Conservation (phyloP, 2,888 invertebrate genomes). For the Euzophera pinguis region DNA sequence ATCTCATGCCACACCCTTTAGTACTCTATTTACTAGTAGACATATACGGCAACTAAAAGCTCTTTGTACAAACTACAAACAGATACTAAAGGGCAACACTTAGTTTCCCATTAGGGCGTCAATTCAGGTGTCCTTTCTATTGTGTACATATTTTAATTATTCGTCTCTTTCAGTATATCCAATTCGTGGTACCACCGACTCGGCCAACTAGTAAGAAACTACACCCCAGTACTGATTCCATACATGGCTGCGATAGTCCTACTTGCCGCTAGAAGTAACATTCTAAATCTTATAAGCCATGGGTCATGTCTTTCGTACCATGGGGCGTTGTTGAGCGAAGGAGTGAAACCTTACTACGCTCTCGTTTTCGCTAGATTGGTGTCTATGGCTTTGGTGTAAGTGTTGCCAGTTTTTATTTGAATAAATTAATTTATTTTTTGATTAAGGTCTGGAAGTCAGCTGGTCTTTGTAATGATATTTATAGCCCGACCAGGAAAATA, state of each 20-base stretch:
- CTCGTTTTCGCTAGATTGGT: constrained; percentile 72
- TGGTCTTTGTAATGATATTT: too few species aligned
- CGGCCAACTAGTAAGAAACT: constrained; percentile 83
- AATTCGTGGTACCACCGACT: constrained; percentile 79
- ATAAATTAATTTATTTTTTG: too few species aligned
- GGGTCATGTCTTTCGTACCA: constrained; percentile 70
- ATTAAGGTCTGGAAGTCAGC: too few species aligned
- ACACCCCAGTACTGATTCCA: constrained; percentile 82
- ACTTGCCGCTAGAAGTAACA: constrained; percentile 71
- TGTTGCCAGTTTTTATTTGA: too few species aligned
- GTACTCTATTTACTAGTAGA: too few species aligned
- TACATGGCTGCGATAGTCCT: constrained; percentile 83
- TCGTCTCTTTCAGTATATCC: constrained; percentile 67
- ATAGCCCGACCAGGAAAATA: too few species aligned
- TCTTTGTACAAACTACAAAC: too few species aligned
- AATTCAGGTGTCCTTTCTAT: too few species aligned
- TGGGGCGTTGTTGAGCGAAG: constrained; percentile 77
- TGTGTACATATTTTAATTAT: not conserved
- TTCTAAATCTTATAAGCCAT: constrained; percentile 35
- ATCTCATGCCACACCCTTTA: too few species aligned
- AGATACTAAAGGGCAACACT: too few species aligned
- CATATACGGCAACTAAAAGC: too few species aligned
- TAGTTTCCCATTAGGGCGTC: too few species aligned
- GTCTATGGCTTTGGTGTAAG: constrained; percentile 67
- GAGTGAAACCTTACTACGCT: constrained; percentile 78